These are phyloP conservation scores for Rhegmatorhina hoffmannsi DNA, from an alignment of 2,113 vertebrate species.

Conservation along the genomic window DNA sequence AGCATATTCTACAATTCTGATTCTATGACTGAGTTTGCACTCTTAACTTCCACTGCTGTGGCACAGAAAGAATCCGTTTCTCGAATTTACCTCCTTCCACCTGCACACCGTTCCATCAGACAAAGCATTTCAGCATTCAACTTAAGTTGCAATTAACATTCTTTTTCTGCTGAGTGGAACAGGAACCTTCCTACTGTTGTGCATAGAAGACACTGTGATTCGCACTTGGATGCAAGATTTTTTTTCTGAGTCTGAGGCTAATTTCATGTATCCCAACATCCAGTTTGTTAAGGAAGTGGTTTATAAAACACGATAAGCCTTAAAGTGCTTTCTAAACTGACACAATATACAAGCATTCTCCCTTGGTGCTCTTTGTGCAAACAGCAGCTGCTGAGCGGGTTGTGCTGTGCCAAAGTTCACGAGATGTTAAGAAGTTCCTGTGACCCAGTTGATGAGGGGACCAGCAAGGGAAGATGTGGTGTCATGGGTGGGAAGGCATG, in stretches of 20 bases:
- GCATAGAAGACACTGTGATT: background rate
- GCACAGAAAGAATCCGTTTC: background rate
- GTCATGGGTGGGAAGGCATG: background rate
- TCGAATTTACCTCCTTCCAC: background rate
- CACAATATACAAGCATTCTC: background rate
- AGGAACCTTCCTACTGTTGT: background rate
- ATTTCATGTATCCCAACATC: background rate
- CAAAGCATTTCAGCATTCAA: background rate
- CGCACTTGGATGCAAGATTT: background rate
- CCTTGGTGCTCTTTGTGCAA: fast-evolving
- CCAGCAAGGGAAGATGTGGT: background rate
- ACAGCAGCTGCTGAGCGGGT: background rate
- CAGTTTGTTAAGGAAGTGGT: background rate
- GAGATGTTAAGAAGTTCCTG: background rate
- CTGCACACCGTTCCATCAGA: background rate
- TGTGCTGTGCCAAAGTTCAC: fast-evolving
- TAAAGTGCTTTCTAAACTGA: background rate
- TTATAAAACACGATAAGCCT: background rate
- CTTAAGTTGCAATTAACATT: background rate
- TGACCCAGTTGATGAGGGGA: background rate
- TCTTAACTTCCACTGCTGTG: background rate
- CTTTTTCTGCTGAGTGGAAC: background rate
- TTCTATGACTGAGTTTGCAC: background rate
- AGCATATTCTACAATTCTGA: background rate
- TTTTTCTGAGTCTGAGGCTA: background rate